These are phyloP conservation scores for Temnothorax unifasciatus DNA, from an alignment of 2,888 invertebrate genomes.

Conservation along the genomic window DNA sequence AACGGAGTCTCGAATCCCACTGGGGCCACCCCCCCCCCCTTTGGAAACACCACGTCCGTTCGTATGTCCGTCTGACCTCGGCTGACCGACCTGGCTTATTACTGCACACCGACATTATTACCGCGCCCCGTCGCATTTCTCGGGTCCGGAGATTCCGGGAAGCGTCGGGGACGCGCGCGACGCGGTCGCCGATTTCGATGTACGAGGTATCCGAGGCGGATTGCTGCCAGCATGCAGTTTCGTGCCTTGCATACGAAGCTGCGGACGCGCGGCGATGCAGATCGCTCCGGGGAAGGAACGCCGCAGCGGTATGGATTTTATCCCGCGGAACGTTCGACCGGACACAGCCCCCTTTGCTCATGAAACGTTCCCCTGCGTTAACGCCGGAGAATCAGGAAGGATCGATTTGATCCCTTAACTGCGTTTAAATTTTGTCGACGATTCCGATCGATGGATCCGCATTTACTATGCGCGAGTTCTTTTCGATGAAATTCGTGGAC, in stretches of 20 bases:
- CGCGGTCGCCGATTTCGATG: conserved; percentile 60
- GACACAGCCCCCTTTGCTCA: neutral
- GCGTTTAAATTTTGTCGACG: neutral
- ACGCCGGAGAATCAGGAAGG: neutral
- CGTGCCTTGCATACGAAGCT: conserved; percentile 57
- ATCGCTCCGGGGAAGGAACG: conserved; percentile 40
- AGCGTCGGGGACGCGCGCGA: conserved; percentile 67
- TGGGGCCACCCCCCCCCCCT: conserved; percentile 52
- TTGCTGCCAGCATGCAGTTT: conserved; percentile 67
- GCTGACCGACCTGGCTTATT: conserved; percentile 69
- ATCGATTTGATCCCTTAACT: conserved; percentile 18
- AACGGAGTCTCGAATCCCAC: conserved; percentile 62
- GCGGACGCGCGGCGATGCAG: conserved; percentile 43
- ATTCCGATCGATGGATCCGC: neutral
- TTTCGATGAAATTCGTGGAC: neutral
- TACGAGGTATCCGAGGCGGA: conserved; percentile 60
- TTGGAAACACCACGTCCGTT: conserved; percentile 48
- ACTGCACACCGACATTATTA: conserved; percentile 74
- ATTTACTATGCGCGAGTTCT: no score
- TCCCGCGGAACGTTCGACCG: conserved; percentile 42
- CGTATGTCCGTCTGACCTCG: conserved; percentile 49
- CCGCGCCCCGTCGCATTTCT: conserved; percentile 75
- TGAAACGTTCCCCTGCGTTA: neutral
- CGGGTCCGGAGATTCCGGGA: conserved; percentile 73
- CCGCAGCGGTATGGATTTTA: conserved; percentile 50